phyloP scores from a whole-genome alignment of 2,797 vertebrate species.

The Poliocrania exsul region DNA sequence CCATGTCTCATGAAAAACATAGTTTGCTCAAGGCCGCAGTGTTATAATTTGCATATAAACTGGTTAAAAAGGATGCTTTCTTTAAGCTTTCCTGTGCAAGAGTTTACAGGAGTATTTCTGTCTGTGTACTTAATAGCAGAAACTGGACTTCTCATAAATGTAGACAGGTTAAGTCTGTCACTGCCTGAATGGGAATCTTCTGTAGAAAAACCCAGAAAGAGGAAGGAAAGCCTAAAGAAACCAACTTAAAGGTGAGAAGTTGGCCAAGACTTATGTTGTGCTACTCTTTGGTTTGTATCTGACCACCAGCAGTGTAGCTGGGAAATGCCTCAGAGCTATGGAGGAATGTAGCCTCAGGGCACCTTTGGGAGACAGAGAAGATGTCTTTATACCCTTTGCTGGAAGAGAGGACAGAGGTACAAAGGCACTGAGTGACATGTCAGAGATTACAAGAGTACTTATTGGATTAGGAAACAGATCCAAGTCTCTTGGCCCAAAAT shows the following conservation, averaged over 20 bases:
- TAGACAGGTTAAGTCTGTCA: not conserved
- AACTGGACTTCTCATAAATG: conserved; percentile 13
- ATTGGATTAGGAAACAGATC: not conserved
- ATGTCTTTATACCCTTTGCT: not conserved
- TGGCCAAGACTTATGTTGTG: not conserved
- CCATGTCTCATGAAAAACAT: conserved; percentile 29
- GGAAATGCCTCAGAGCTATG: not conserved
- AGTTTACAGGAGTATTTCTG: conserved; percentile 26
- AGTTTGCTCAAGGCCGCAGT: conserved; percentile 33
- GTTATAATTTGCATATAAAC: conserved; percentile 49
- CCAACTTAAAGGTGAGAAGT: not conserved
- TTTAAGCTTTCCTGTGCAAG: not conserved
- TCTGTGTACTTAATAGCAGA: conserved; percentile 25
- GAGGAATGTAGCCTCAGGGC: conserved; percentile 1
- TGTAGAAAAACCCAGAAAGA: conserved; percentile 59
- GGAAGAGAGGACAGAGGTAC: not conserved
- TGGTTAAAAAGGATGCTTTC: conserved; percentile 36
- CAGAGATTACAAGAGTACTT: not conserved
- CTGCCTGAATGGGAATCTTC: conserved; percentile 24
- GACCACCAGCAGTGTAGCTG: not conserved
- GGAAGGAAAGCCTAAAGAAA: conserved; percentile 44
- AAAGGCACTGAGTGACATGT: not conserved
- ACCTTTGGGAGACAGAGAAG: conserved; percentile 14
- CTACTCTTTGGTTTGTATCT: conserved; percentile 4
- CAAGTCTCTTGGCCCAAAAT: not conserved